These are phyloP conservation scores for Oplegnathus fasciatus DNA, from an alignment of 2,113 vertebrate species.

Conservation along the genomic window DNA sequence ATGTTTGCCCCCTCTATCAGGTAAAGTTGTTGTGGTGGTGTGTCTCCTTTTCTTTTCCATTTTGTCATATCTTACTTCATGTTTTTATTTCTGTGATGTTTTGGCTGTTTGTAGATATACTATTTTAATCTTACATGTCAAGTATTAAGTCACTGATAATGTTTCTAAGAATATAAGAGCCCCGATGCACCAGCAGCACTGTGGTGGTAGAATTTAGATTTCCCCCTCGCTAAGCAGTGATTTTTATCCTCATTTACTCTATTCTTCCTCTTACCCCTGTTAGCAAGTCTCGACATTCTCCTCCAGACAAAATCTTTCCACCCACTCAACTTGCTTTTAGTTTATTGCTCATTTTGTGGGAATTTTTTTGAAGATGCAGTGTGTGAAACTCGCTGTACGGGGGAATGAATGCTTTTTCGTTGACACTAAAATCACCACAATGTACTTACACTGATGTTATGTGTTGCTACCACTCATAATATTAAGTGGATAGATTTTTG, in stretches of 20 bases:
- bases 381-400: not conserved
- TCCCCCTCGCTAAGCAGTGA: not conserved
- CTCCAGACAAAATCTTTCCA: not conserved
- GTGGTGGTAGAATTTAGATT: too few species aligned
- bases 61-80: not conserved
- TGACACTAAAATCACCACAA: not conserved
- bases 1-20: constrained; percentile 29
- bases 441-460: too few species aligned
- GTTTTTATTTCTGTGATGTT: not conserved
- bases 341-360: not conserved
- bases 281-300: not conserved
- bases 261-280: not conserved
- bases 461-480: too few species aligned
- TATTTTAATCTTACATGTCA: not conserved
- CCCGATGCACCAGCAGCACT: not conserved
- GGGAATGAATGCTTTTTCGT: not conserved
- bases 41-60: not conserved
- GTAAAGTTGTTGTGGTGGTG: constrained; percentile 50
- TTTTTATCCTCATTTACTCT: not conserved
- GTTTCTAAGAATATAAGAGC: not conserved
- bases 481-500: too few species aligned
- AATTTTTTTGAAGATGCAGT: not conserved
- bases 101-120: not conserved
- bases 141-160: not conserved
- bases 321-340: not conserved